phyloP scores from a whole-genome alignment of 2,113 vertebrate species.

The Carlito syrichta region DNA sequence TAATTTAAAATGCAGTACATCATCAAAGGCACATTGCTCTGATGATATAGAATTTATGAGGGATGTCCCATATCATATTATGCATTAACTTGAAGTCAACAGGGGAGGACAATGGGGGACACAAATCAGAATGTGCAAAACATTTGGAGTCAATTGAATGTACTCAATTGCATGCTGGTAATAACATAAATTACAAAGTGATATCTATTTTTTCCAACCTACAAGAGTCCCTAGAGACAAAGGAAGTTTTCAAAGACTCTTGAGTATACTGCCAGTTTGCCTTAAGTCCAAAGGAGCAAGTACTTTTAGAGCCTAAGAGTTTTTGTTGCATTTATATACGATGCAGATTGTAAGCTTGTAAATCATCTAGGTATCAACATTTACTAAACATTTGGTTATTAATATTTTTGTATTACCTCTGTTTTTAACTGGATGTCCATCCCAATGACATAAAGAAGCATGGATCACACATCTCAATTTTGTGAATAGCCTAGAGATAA shows the following conservation, averaged over 20 bases:
- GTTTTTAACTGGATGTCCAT: background rate
- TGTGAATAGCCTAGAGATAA: background rate
- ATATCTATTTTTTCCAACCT: background rate
- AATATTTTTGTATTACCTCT: background rate
- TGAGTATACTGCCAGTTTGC: background rate
- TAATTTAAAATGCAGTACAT: conserved; percentile 56
- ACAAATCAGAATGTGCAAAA: conserved; percentile 37
- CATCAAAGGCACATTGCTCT: conserved; percentile 66
- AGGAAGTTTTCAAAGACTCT: background rate
- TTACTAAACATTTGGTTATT: background rate
- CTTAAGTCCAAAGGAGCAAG: background rate
- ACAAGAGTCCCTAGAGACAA: background rate
- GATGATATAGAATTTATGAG: conserved; percentile 68
- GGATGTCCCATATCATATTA: conserved; percentile 60
- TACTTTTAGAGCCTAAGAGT: background rate
- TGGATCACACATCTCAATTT: background rate
- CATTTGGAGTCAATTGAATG: conserved; percentile 30
- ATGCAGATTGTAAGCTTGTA: background rate
- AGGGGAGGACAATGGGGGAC: conserved; percentile 48
- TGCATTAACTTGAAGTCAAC: conserved; percentile 69
- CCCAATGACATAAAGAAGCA: background rate
- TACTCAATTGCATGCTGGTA: background rate
- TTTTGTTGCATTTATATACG: background rate
- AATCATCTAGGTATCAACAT: background rate
- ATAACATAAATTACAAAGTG: background rate